Evolutionary conservation across 2,113 vertebrate species (phyloP).

Genomic region (Mellivora capensis): DNA sequence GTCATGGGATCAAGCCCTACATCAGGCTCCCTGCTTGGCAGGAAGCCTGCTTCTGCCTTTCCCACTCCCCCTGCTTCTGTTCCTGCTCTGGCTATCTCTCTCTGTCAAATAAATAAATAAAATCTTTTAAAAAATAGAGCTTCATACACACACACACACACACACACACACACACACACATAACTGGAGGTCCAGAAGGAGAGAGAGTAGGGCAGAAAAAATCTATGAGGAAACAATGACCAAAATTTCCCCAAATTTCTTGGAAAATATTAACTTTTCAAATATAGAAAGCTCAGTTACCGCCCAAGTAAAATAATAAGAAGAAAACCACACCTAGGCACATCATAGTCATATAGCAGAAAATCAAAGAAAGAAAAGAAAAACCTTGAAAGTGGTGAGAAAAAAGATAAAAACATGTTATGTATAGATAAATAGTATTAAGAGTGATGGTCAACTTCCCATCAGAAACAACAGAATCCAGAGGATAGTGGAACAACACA

Average conservation of each 20-base stretch:
- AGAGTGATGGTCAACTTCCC: slow-evolving; percentile 13
- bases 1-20: too few species aligned
- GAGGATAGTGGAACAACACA: not conserved
- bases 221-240: not conserved
- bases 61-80: too few species aligned
- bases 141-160: too few species aligned
- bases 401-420: not conserved
- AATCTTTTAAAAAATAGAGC: too few species aligned
- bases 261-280: slow-evolving; percentile 2
- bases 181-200: not conserved
- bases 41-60: too few species aligned
- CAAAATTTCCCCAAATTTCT: not conserved
- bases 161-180: not conserved
- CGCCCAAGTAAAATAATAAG: not conserved
- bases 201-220: not conserved
- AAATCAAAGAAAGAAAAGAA: not conserved
- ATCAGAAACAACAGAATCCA: not conserved
- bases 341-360: not conserved
- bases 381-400: not conserved
- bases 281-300: not conserved
- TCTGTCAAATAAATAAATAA: too few species aligned
- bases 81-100: too few species aligned
- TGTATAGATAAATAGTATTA: not conserved
- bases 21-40: too few species aligned
- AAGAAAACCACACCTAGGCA: not conserved